A percentile compares a stretch with the other conserved stretches of the same genome.
These are phyloP conservation scores for Ciconia maguari DNA, from an alignment of 2,113 vertebrate species.

Conservation along the genomic window DNA sequence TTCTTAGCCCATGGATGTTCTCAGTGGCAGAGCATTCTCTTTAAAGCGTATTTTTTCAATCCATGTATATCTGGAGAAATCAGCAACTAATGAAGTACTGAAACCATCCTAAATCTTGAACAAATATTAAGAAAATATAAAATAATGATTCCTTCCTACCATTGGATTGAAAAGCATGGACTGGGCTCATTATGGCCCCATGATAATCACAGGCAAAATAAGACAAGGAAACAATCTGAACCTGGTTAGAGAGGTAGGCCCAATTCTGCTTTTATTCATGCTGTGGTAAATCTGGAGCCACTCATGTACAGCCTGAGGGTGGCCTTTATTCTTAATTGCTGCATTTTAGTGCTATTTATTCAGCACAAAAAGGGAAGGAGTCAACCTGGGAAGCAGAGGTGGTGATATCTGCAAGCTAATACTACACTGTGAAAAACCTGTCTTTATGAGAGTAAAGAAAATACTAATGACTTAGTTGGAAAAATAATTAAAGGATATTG, in stretches of 20 bases:
- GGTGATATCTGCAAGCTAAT: slow-evolving; percentile 52
- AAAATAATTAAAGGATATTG: slow-evolving; percentile 58
- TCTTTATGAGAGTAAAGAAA: slow-evolving; percentile 24
- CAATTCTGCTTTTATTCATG: background rate
- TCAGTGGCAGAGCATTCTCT: background rate
- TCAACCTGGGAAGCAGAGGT: slow-evolving; percentile 30
- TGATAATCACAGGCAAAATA: background rate
- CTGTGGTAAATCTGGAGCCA: background rate
- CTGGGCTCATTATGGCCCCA: background rate
- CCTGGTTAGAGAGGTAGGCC: background rate
- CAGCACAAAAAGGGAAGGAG: slow-evolving; percentile 1
- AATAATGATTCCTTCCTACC: background rate
- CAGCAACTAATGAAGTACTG: background rate
- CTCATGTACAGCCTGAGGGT: background rate
- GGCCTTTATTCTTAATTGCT: slow-evolving; percentile 51
- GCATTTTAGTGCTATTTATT: slow-evolving; percentile 25
- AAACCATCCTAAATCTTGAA: background rate
- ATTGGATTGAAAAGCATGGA: background rate
- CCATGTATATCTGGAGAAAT: background rate
- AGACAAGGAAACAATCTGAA: background rate
- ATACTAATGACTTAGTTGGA: slow-evolving; percentile 47
- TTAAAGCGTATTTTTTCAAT: background rate
- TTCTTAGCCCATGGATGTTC: background rate
- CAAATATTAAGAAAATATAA: background rate
- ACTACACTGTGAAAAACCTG: background rate